A percentile compares a stretch with the other conserved stretches of the same genome.
Conservation (phyloP, 2,888 invertebrate genomes). For the Leucophenga maculata region DNA sequence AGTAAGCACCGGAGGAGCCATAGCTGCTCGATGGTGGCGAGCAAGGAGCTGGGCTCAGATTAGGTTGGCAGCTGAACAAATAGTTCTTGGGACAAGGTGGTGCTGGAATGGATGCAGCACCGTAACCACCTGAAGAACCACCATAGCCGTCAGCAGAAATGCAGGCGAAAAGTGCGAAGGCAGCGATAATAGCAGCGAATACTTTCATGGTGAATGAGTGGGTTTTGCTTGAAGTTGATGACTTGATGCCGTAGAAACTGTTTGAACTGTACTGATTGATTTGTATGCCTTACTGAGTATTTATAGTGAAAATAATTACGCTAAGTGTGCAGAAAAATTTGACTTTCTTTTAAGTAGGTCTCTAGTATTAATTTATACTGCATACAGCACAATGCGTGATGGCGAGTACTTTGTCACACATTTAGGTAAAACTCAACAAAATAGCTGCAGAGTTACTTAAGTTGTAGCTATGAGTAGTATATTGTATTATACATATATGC, state of each 20-base stretch:
- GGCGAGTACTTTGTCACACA: too few relatives aligned
- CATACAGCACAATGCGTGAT: too few relatives aligned
- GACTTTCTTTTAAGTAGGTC: too few relatives aligned
- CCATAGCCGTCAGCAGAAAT: constrained; percentile 38
- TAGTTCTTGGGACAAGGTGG: constrained; percentile 60
- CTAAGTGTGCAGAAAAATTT: not conserved
- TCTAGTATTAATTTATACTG: too few relatives aligned
- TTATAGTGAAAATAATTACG: not conserved
- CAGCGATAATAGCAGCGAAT: constrained; percentile 34
- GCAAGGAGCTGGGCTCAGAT: constrained; percentile 54
- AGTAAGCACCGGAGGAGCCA: constrained; percentile 50
- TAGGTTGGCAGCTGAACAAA: constrained; percentile 61
- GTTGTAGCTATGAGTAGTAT: too few relatives aligned
- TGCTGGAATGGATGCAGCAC: constrained; percentile 39
- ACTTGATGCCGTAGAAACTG: constrained; percentile 1
- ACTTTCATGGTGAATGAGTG: constrained; percentile 46
- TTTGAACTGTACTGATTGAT: constrained; percentile 8
- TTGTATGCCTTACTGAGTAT: not conserved
- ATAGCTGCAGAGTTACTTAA: too few relatives aligned
- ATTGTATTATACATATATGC: too few relatives aligned
- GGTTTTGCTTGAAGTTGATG: not conserved
- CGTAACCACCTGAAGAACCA: constrained; percentile 27
- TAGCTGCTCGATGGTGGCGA: constrained; percentile 25
- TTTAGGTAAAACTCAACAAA: too few relatives aligned
- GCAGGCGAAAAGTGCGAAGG: constrained; percentile 35